Base-by-base conservation (phyloP, 2,113 vertebrate genomes). In the Onychorhynchus coronatus region DNA sequence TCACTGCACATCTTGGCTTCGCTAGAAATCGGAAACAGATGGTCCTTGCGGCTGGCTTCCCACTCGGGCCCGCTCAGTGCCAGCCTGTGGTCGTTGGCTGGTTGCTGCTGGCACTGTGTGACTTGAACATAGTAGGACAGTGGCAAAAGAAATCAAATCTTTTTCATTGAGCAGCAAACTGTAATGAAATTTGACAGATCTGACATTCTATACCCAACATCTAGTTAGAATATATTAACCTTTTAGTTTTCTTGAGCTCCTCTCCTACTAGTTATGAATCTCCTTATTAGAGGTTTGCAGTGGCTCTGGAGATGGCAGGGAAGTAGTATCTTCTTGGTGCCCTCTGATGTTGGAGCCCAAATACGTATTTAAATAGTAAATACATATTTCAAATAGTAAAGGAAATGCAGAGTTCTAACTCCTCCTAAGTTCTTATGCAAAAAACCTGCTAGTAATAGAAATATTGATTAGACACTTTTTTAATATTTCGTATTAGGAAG, bases 21-120 rank as follows among this genome's bases (percentile, higher is more conserved):
- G 97, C 97, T 97, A 98, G 98, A 98, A 98, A 98, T 98, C 96
- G 97, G 97, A 98, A 98, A 98, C 99, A 99, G 99, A 99, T 99
- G 99, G 99, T 98, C 97, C 98, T 98, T 98, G 98, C 98, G 99
- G 99, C 99, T 98, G 98, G 97, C 98, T 97, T 98, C 98, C 98
- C 98, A 98, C 98, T 98, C 97, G 94, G 97, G 98, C 98, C 98
- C 96, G 97, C 97, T 98, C 96, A 91, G 97, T 98, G 98, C 98
- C 98, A 99, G 98, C 98, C 98, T 98, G 98, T 98, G 98, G 98
- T 98, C 98, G 98, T 98, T 98, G 98, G 98, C 98, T 98, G 98
- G 98, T 98, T 98, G 98, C 98, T 99, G 98, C 98, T 98, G 99
- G 98, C 98, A 98, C 95, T 98, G 97, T 98, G 98, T 97, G 98